Percentiles rank a stretch among this genome's conserved stretches.
phyloP scores from a whole-genome alignment of 2,888 invertebrate genomes.

The Himalopsyche tibetana region DNA sequence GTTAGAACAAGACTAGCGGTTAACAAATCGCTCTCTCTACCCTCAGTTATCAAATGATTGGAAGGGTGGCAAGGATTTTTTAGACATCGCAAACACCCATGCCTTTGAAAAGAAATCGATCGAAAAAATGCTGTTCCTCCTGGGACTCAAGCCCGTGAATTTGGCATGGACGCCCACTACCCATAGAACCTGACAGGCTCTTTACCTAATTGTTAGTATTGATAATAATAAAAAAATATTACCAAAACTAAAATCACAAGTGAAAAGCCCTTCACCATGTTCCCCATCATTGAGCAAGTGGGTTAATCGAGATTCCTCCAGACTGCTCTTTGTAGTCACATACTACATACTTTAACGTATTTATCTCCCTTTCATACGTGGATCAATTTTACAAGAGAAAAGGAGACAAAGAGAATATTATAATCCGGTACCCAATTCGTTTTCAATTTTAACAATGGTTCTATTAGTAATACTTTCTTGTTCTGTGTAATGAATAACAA shows the following conservation, averaged over 20 bases:
- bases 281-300: slow-evolving; percentile 60
- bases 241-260: slow-evolving; percentile 31
- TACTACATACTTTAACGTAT: background rate
- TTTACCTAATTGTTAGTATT: background rate
- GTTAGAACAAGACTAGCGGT: too few species aligned
- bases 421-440: background rate
- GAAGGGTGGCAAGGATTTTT: too few species aligned
- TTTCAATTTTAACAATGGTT: slow-evolving; percentile 15
- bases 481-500: background rate
- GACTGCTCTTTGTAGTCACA: slow-evolving; percentile 14
- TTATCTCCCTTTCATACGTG: background rate
- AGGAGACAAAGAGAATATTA: slow-evolving; percentile 1
- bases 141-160: too few species aligned
- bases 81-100: too few species aligned
- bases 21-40: too few species aligned
- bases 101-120: too few species aligned
- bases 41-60: too few species aligned
- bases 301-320: slow-evolving; percentile 58
- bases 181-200: too few species aligned
- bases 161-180: too few species aligned
- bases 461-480: background rate
- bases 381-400: background rate
- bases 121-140: too few species aligned
- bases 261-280: slow-evolving; percentile 49
- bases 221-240: background rate